phyloP scores from a whole-genome alignment of 2,797 vertebrate species.

The Aythya fuligula region DNA sequence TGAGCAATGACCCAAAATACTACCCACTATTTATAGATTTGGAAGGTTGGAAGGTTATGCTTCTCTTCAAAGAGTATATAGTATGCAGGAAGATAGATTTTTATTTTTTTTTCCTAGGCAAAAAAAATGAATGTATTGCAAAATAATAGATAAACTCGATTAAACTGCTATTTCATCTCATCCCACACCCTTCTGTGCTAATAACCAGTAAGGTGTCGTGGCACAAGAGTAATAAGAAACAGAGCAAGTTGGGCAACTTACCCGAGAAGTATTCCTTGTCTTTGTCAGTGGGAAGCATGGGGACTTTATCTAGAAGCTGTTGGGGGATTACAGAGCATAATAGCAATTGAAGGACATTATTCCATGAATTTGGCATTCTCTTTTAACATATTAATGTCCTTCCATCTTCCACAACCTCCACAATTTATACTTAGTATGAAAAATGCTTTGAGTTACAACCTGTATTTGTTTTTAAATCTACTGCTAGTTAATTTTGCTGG shows the following conservation, averaged over 20 bases:
- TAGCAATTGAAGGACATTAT: neutral
- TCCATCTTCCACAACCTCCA: neutral
- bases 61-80: neutral
- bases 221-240: neutral
- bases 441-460: neutral
- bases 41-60: neutral
- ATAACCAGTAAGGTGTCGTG: neutral
- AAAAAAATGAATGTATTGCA: neutral
- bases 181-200: neutral
- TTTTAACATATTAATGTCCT: rapidly evolving
- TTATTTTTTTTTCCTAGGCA: neutral
- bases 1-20: neutral
- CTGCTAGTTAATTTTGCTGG: neutral
- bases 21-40: neutral
- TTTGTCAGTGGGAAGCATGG: neutral
- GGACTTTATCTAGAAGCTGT: neutral
- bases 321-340: neutral
- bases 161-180: neutral
- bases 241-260: neutral
- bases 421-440: neutral
- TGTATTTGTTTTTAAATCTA: neutral
- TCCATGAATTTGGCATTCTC: neutral
- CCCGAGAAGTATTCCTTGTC: neutral
- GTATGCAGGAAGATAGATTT: neutral
- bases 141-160: neutral